Evolutionary conservation across 2,113 vertebrate genomes (phyloP).

Genomic region (Nesogale talazaci): DNA sequence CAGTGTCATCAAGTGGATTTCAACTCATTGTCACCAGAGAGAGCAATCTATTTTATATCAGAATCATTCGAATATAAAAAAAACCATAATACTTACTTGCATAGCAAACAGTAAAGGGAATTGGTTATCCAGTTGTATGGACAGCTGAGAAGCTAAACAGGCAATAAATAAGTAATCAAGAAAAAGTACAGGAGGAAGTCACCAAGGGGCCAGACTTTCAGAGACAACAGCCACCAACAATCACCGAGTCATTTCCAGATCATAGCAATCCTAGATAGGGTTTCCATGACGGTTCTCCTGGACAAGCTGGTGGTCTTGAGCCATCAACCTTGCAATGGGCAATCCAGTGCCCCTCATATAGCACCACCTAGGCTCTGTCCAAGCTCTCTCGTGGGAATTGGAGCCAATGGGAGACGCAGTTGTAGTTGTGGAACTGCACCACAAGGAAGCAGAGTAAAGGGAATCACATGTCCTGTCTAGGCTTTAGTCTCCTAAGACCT

Average conservation of each 20-base stretch:
- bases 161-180: neutral
- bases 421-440: accelerated
- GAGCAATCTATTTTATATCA: too few relatives aligned
- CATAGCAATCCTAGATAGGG: too few relatives aligned
- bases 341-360: too few relatives aligned
- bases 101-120: neutral
- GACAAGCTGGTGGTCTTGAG: too few relatives aligned
- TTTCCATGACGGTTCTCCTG: too few relatives aligned
- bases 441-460: neutral
- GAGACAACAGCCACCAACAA: neutral
- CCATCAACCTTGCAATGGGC: too few relatives aligned
- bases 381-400: neutral
- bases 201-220: neutral
- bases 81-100: too few relatives aligned
- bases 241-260: too few relatives aligned
- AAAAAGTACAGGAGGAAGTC: neutral
- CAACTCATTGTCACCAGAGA: too few relatives aligned
- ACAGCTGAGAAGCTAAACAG: neutral
- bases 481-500: neutral
- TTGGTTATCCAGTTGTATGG: neutral
- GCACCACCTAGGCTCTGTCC: too few relatives aligned
- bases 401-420: accelerated
- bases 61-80: too few relatives aligned
- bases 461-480: neutral
- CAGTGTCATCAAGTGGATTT: too few relatives aligned